Evolutionary conservation across 2,888 invertebrate genomes (phyloP).

Genomic region (Oeneis ivallda): DNA sequence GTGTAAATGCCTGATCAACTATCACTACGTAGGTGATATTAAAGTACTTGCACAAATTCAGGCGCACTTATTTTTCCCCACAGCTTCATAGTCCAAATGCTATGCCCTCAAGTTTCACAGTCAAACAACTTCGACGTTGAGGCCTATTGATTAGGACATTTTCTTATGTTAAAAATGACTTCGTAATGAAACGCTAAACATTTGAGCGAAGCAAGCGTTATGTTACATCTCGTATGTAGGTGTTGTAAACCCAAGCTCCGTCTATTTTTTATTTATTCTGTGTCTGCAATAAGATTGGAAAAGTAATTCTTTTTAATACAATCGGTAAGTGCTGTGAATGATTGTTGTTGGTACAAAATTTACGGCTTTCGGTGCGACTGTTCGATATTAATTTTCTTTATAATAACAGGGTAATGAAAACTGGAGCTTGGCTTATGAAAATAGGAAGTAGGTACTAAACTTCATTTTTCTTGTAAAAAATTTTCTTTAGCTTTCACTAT

Average conservation of each 20-base stretch:
- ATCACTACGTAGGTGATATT: too few relatives aligned
- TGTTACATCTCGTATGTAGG: background rate
- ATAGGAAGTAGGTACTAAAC: background rate
- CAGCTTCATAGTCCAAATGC: too few relatives aligned
- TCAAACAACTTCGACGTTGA: too few relatives aligned
- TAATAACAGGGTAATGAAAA: conserved; percentile 29
- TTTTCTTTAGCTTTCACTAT: background rate
- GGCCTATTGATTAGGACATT: too few relatives aligned
- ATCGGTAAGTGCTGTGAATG: conserved; percentile 54
- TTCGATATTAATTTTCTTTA: conserved; percentile 42
- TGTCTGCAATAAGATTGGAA: conserved; percentile 43
- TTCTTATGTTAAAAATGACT: too few relatives aligned
- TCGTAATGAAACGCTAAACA: too few relatives aligned
- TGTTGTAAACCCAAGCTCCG: background rate
- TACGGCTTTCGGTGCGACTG: conserved; percentile 44
- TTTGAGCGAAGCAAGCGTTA: too few relatives aligned
- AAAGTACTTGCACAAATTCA: too few relatives aligned
- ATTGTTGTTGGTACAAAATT: conserved; percentile 55
- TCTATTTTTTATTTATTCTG: background rate
- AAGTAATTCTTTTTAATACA: conserved; percentile 59
- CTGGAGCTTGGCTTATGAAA: conserved; percentile 18
- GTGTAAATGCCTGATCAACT: too few relatives aligned
- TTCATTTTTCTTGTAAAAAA: background rate
- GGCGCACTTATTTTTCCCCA: too few relatives aligned
- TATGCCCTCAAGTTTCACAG: too few relatives aligned